Conservation (phyloP, 1,140 invertebrate genomes). For the Philotrypesis tridentata region DNA sequence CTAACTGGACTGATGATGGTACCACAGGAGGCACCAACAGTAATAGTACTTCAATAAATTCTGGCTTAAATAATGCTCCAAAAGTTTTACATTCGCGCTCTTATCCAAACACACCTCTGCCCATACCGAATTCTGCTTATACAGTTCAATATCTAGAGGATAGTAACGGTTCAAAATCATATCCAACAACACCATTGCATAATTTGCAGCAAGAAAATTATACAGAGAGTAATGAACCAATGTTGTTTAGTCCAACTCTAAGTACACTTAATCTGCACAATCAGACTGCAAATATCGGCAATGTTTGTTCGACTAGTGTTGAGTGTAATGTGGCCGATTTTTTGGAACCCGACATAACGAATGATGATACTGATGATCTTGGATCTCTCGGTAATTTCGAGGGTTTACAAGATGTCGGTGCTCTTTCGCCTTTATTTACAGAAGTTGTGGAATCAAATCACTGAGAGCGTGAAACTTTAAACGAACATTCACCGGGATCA, state of each 20-base stretch:
- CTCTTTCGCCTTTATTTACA: slow-evolving; percentile 69
- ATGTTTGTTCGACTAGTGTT: slow-evolving; percentile 48
- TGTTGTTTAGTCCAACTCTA: slow-evolving; percentile 69
- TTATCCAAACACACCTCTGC: slow-evolving; percentile 72
- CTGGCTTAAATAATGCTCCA: not conserved
- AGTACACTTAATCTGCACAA: slow-evolving; percentile 67
- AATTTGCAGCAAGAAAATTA: slow-evolving; percentile 61
- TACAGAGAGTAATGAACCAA: slow-evolving; percentile 67
- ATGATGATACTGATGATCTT: slow-evolving; percentile 65
- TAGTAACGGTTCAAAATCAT: slow-evolving; percentile 68
- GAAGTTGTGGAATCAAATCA: slow-evolving; percentile 71
- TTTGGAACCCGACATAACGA: slow-evolving; percentile 62
- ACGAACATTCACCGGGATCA: slow-evolving; percentile 42
- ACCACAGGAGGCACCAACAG: not conserved
- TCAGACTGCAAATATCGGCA: slow-evolving; percentile 36
- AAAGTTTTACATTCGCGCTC: slow-evolving; percentile 69
- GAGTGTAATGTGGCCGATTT: slow-evolving; percentile 67
- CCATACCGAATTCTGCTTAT: slow-evolving; percentile 55
- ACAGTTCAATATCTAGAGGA: slow-evolving; percentile 58
- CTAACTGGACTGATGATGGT: slow-evolving; percentile 40
- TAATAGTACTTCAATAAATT: not conserved
- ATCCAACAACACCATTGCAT: slow-evolving; percentile 70
- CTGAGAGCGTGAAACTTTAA: slow-evolving; percentile 51
- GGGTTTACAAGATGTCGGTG: slow-evolving; percentile 69
- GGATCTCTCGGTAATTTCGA: slow-evolving; percentile 70